These are phyloP conservation scores for Scaptomyza polygonia DNA, from an alignment of 2,888 invertebrate genomes.

Conservation along the genomic window DNA sequence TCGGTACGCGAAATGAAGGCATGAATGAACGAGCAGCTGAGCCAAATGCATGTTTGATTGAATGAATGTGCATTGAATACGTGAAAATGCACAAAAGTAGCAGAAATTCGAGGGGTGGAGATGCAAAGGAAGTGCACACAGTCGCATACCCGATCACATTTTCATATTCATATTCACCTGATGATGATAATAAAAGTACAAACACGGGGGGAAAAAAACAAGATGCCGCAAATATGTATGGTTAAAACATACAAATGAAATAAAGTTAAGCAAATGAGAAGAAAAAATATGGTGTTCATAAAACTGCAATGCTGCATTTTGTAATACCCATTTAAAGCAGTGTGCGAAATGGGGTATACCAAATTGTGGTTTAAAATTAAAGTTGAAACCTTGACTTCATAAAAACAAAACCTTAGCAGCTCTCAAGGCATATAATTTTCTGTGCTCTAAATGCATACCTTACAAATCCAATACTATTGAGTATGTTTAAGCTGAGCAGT, in stretches of 20 bases:
- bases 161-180: conserved; percentile 51
- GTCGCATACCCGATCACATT: conserved; percentile 22
- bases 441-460: background rate
- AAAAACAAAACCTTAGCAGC: background rate
- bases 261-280: conserved; percentile 42
- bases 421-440: background rate
- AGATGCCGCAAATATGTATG: conserved; percentile 37
- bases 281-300: conserved; percentile 36
- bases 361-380: no score
- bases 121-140: background rate
- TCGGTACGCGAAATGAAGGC: conserved; percentile 55
- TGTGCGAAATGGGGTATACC: background rate
- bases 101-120: background rate
- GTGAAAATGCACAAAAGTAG: conserved; percentile 42
- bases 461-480: background rate
- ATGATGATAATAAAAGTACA: conserved; percentile 31
- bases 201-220: conserved; percentile 27
- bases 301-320: conserved; percentile 68
- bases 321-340: conserved; percentile 9
- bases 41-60: conserved; percentile 69
- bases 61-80: conserved; percentile 64
- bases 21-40: conserved; percentile 63
- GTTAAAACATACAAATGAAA: conserved; percentile 44
- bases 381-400: background rate
- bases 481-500: background rate